Conservation (phyloP, 2,113 vertebrate species). For the Nothoprocta pentlandii region DNA sequence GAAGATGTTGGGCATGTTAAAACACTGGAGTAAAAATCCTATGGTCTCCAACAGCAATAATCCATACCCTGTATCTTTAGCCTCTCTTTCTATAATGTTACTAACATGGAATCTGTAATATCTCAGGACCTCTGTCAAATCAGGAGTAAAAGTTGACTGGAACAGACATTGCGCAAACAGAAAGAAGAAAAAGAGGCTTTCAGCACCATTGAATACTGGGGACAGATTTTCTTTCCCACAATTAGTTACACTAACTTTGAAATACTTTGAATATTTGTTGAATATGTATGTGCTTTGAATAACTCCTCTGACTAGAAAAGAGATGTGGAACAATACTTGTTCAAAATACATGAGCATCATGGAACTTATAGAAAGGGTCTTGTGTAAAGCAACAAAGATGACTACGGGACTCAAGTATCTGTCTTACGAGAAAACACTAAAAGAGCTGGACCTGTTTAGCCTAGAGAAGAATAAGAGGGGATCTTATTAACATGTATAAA, state of each 20-base stretch:
- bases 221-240: neutral
- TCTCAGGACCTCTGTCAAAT: neutral
- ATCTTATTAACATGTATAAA: no score
- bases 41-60: neutral
- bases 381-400: no score
- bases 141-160: neutral
- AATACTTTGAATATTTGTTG: no score
- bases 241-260: neutral
- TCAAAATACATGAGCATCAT: neutral
- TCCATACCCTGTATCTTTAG: neutral
- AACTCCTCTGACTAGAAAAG: neutral
- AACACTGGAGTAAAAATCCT: neutral
- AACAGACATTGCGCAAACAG: neutral
- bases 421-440: no score
- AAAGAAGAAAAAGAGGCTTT: neutral
- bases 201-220: neutral
- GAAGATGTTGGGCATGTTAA: neutral
- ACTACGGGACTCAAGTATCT: no score
- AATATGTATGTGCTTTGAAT: neutral
- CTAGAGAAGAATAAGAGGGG: no score
- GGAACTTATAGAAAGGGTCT: no score
- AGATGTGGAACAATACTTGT: fast-evolving
- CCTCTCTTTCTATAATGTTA: neutral
- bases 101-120: neutral
- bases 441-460: no score